Conservation (phyloP, 1,140 invertebrate genomes). For the Akabosia matsudoensis region DNA sequence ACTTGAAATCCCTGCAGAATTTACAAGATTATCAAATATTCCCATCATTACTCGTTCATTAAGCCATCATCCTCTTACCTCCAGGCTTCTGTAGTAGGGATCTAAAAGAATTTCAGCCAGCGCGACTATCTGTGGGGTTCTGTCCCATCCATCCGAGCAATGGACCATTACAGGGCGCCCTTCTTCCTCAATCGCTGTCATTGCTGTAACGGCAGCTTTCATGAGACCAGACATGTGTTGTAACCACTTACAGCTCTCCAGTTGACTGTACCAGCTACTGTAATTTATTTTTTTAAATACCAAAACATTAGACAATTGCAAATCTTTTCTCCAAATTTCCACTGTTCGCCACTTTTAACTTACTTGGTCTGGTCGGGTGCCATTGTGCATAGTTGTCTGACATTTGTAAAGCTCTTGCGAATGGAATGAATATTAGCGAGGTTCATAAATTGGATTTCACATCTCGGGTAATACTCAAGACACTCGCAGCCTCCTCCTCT, state of each 20-base stretch:
- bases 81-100: conserved; percentile 86
- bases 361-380: conserved; percentile 73
- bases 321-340: conserved; percentile 34
- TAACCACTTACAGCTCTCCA: conserved; percentile 87
- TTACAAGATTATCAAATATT: conserved; percentile 13
- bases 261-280: conserved; percentile 76
- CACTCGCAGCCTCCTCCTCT: conserved; percentile 94
- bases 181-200: conserved; percentile 73
- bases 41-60: not conserved
- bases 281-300: too few relatives aligned
- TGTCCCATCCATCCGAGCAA: conserved; percentile 96
- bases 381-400: conserved; percentile 70
- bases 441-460: conserved; percentile 96
- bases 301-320: not conserved
- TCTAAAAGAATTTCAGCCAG: conserved; percentile 87
- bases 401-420: conserved; percentile 76
- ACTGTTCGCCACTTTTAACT: conserved; percentile 46
- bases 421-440: conserved; percentile 95
- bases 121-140: conserved; percentile 89
- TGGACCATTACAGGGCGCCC: conserved; percentile 89
- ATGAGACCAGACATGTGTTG: conserved; percentile 80
- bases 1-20: conserved; percentile 77
- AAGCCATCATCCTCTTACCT: conserved; percentile 57
- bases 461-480: conserved; percentile 87
- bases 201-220: conserved; percentile 73